A percentile compares a stretch with the other conserved stretches of the same genome.
Conservation (phyloP, 1,140 invertebrate species). For the Lepeophtheirus salmonis region DNA sequence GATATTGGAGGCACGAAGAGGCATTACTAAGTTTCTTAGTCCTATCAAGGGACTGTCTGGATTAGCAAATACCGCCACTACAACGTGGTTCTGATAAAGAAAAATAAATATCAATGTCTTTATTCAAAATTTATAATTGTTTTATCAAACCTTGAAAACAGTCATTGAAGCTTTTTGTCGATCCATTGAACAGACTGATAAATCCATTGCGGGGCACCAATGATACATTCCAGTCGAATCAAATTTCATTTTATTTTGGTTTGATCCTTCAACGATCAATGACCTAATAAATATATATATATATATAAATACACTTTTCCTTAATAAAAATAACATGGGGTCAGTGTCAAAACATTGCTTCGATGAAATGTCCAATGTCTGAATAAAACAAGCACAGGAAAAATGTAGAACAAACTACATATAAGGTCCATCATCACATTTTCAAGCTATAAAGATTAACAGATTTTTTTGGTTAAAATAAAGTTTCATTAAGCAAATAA, state of each 20-base stretch:
- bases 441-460: too few relatives aligned
- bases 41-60: conserved; percentile 10
- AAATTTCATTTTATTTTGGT: conserved; percentile 54
- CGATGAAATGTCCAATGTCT: too few relatives aligned
- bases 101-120: not conserved
- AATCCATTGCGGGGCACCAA: conserved; percentile 83
- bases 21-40: conserved; percentile 76
- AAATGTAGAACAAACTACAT: too few relatives aligned
- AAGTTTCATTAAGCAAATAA: too few relatives aligned
- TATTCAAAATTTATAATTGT: not conserved
- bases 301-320: too few relatives aligned
- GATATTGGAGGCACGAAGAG: conserved; percentile 87
- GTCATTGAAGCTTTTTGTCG: conserved; percentile 8
- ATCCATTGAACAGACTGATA: conserved; percentile 90
- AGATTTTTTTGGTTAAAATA: too few relatives aligned
- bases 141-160: conserved; percentile 24
- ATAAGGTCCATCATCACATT: too few relatives aligned
- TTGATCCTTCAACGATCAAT: too few relatives aligned
- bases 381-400: too few relatives aligned
- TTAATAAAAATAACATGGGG: too few relatives aligned
- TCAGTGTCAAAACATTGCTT: too few relatives aligned
- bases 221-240: conserved; percentile 99
- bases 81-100: not conserved
- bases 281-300: too few relatives aligned
- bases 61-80: conserved; percentile 13